Conservation (phyloP, 2,113 vertebrate species). For the Lipophrys pholis region DNA sequence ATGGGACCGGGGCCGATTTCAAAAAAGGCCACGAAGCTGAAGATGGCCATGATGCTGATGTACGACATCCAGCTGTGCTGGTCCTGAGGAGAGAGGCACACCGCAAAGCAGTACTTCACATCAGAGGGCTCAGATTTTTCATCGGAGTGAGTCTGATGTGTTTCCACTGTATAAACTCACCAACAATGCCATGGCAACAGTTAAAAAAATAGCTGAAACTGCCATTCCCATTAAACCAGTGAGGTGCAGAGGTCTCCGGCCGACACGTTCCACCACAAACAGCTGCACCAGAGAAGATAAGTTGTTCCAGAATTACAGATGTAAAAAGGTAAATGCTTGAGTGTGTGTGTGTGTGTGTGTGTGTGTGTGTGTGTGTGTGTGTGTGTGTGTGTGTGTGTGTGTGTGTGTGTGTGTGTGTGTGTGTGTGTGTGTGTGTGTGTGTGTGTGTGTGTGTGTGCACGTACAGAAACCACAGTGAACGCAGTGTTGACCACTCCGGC, state of each 20-base stretch:
- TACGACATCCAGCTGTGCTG: conserved; percentile 91
- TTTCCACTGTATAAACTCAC: conserved; percentile 68
- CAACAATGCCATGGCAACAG: conserved; percentile 88
- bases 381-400: too few relatives aligned
- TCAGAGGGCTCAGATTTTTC: too few relatives aligned
- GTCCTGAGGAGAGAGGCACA: conserved; percentile 77
- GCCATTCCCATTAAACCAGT: conserved; percentile 93
- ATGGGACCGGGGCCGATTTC: conserved; percentile 95
- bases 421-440: too few relatives aligned
- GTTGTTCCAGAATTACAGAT: too few relatives aligned
- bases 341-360: too few relatives aligned
- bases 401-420: too few relatives aligned
- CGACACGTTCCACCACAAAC: conserved; percentile 92
- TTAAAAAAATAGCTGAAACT: conserved; percentile 89
- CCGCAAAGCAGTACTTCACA: not conserved
- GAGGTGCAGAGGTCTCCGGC: conserved; percentile 92
- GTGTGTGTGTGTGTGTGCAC: conserved; percentile 52
- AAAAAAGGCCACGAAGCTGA: conserved; percentile 94
- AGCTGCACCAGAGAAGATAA: conserved; percentile 75
- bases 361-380: too few relatives aligned
- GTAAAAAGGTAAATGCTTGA: too few relatives aligned
- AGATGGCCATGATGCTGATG: conserved; percentile 90
- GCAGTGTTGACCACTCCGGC: conserved; percentile 93
- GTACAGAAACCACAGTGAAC: conserved; percentile 95
- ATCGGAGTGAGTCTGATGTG: not conserved